These are phyloP conservation scores for Oxycera nigricornis DNA, from an alignment of 2,888 invertebrate species.

Conservation along the genomic window DNA sequence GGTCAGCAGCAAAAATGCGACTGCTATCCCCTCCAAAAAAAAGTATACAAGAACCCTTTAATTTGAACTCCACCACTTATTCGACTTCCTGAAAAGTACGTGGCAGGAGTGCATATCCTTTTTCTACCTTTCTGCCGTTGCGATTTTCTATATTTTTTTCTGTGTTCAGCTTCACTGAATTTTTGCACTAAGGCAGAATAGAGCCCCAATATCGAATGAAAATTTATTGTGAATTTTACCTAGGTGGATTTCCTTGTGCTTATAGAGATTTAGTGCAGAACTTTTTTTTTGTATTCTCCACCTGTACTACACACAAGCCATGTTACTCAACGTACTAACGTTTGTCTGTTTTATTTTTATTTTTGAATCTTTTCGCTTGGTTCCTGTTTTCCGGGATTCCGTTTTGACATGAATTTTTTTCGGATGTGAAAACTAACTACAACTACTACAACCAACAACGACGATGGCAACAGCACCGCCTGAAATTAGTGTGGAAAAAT, in stretches of 20 bases:
- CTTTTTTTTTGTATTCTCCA: not conserved
- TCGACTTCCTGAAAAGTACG: no score
- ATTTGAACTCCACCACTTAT: no score
- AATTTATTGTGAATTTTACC: conserved; percentile 36
- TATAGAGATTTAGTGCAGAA: not conserved
- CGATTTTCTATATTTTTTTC: no score
- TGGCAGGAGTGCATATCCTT: no score
- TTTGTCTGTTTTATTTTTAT: not conserved
- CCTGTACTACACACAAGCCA: not conserved
- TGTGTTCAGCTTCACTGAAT: no score
- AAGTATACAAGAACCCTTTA: no score
- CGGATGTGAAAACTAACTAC: not conserved
- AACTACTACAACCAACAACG: not conserved
- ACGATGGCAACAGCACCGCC: conserved; percentile 70
- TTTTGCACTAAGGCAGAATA: not conserved
- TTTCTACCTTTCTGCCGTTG: no score
- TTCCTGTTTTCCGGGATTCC: not conserved
- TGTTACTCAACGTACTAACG: not conserved
- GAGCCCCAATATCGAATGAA: not conserved
- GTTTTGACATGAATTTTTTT: not conserved
- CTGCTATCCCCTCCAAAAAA: no score
- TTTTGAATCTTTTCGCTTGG: not conserved
- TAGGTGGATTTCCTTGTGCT: conserved; percentile 19
- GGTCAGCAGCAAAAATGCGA: not conserved
- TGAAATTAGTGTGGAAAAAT: conserved; percentile 68